Percentiles rank a stretch among this genome's conserved stretches.
phyloP scores from a whole-genome alignment of 2,888 invertebrate species.

The Mesorhabditis sp. region DNA sequence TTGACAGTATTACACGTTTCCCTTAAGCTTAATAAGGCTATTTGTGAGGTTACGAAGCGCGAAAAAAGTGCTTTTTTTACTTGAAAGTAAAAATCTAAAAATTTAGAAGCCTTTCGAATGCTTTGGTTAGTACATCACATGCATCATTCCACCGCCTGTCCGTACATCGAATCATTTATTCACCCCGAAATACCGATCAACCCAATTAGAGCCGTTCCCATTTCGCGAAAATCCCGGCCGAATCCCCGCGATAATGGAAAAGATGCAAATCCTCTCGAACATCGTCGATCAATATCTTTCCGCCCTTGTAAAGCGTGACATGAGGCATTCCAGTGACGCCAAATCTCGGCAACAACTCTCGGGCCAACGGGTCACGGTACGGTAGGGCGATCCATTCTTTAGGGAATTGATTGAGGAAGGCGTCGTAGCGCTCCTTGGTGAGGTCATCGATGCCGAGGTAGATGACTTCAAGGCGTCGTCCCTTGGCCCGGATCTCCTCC shows the following conservation, averaged over 20 bases:
- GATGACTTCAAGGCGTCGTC: neutral
- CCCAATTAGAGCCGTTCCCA: conserved; percentile 4
- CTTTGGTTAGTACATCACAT: too few species aligned
- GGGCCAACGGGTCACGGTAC: neutral
- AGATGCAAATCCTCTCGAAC: neutral
- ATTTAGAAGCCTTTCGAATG: neutral
- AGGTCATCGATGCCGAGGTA: neutral
- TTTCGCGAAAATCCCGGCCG: neutral
- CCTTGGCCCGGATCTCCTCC: neutral
- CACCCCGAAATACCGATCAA: neutral
- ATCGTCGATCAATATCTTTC: neutral
- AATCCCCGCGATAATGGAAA: neutral
- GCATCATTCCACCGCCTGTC: too few species aligned
- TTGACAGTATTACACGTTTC: neutral
- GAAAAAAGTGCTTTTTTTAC: too few species aligned
- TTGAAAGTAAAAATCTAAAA: neutral
- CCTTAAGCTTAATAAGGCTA: too few species aligned
- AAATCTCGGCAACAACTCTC: neutral
- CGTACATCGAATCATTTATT: too few species aligned
- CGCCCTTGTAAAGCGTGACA: neutral
- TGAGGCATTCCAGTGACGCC: neutral
- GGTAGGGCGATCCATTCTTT: neutral
- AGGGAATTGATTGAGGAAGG: neutral
- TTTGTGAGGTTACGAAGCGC: too few species aligned
- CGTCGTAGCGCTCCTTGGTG: neutral